Evolutionary conservation across 92 coral and sea anemone species (phyloP).

Genomic region (Phenganax stokvisi): DNA sequence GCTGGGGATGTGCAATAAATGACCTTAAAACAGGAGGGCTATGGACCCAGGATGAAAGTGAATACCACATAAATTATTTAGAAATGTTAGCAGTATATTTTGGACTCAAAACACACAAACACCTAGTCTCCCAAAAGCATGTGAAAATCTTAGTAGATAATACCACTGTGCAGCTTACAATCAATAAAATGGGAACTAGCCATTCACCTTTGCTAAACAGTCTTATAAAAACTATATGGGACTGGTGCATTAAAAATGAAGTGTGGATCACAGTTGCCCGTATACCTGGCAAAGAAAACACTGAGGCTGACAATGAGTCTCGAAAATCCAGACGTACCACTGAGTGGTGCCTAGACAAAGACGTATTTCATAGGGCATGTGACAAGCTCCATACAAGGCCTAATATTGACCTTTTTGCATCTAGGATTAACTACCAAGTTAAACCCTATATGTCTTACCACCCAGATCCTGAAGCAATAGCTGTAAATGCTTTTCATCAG

Average conservation of each 20-base stretch:
- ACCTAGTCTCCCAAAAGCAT: constrained; percentile 37
- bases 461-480: too few species aligned
- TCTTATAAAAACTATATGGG: constrained; percentile 38
- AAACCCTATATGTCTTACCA: too few species aligned
- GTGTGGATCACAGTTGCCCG: too few species aligned
- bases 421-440: too few species aligned
- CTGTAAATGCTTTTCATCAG: too few species aligned
- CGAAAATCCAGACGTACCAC: too few species aligned
- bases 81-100: constrained; percentile 39
- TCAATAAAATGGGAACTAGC: constrained; percentile 42
- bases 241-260: constrained; percentile 22
- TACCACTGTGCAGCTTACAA: constrained; percentile 29
- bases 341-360: too few species aligned
- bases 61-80: constrained; percentile 39
- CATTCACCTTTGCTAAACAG: constrained; percentile 31
- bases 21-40: constrained; percentile 33
- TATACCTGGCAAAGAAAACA: constrained; percentile 1
- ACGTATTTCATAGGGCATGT: too few species aligned
- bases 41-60: constrained; percentile 49
- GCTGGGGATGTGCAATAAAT: constrained; percentile 38
- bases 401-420: too few species aligned
- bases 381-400: too few species aligned
- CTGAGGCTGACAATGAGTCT: too few species aligned
- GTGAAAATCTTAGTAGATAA: constrained; percentile 50
- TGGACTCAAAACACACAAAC: constrained; percentile 35